Evolutionary conservation across 2,797 vertebrate species (phyloP), one percentile per base, ranked within the genome.

Genomic region (Ctenopoma kingsleyae): DNA sequence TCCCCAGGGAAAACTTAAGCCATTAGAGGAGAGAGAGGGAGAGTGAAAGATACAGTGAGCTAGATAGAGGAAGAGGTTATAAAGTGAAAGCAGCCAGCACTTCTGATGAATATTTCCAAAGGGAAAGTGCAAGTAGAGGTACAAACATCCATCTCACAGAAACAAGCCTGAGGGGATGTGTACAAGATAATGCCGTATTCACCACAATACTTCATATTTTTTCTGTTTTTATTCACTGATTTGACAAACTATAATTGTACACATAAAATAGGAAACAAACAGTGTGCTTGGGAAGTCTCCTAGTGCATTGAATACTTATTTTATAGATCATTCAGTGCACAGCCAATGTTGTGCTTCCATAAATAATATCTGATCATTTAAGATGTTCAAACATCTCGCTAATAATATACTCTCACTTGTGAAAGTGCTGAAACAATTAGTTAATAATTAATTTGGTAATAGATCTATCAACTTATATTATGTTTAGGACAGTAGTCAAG

Each of bases 1-100:
- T 78, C 89, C 84, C 79, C 40, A 66, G 88, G 91, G 91, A 91
- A 81, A 84, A 90, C 89, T 88, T 92, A 87, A 91, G 76, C 79
- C 87, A 91, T 91, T 91, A 91, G 83, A 90, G 56, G 67, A 78
- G 76, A 81, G 59, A 47, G 59, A 78, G 75, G 49, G 51, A 73
- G 77, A 80, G 60, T 25, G 57, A 68, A 47, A 84, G 80, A 88
- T 77, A 83, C 67, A 67, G 67, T 74, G 57, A 67, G 78, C 63
- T 6, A 72, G 79, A 88, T 82, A 74, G 85, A 88, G 73, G 69
- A 67, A 80, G 80, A 82, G 87, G 89, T 85, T 90, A 89, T 76
- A 75, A 87, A 91, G 83, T 86, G 80, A 87, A 86, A 80, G 82
- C 69, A 91, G 63, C 80, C 81, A 60, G 82, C 71, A 82, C 75